phyloP scores from a whole-genome alignment of 2,113 vertebrate genomes.

The Pagrus major region DNA sequence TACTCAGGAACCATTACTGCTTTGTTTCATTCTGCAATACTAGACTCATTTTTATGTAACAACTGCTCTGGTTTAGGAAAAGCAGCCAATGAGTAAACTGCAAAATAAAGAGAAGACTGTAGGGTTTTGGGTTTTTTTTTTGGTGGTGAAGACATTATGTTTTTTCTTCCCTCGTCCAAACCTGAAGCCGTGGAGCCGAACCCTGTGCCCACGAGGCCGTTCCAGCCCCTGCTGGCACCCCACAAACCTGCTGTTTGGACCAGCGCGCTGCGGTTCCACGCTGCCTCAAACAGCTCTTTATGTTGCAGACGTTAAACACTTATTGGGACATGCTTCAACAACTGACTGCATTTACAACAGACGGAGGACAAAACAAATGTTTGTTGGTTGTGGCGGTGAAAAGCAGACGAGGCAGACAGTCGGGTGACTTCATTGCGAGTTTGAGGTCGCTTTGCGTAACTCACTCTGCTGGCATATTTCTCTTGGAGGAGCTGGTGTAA shows the following conservation, averaged over 20 bases:
- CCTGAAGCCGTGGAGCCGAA: conserved; percentile 47
- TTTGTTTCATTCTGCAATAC: conserved; percentile 14
- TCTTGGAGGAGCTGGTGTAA: conserved; percentile 58
- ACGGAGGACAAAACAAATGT: conserved; percentile 53
- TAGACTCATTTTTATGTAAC: conserved; percentile 33
- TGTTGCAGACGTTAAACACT: conserved; percentile 48
- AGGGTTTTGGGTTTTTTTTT: conserved; percentile 32
- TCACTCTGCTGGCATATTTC: conserved; percentile 51
- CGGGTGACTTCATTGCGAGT: conserved; percentile 47
- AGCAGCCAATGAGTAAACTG: conserved; percentile 21
- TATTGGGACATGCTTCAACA: conserved; percentile 33
- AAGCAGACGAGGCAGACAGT: conserved; percentile 47
- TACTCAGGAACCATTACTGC: conserved; percentile 11
- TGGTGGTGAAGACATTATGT: conserved; percentile 11
- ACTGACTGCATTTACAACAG: conserved; percentile 35
- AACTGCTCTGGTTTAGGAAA: conserved; percentile 18
- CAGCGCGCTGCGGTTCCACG: background rate
- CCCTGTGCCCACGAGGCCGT: conserved; percentile 10
- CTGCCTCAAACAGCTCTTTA: conserved; percentile 48
- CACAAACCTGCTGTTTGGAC: conserved; percentile 30
- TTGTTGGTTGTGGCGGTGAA: conserved; percentile 37
- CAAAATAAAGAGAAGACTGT: conserved; percentile 43
- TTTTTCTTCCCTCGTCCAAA: conserved; percentile 43
- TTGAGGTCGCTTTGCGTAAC: conserved; percentile 53
- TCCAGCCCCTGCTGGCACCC: conserved; percentile 45